A percentile compares a stretch with the other conserved stretches of the same genome.
Evolutionary conservation across 2,888 invertebrate species (phyloP).

Genomic region (Xestia xanthographa): DNA sequence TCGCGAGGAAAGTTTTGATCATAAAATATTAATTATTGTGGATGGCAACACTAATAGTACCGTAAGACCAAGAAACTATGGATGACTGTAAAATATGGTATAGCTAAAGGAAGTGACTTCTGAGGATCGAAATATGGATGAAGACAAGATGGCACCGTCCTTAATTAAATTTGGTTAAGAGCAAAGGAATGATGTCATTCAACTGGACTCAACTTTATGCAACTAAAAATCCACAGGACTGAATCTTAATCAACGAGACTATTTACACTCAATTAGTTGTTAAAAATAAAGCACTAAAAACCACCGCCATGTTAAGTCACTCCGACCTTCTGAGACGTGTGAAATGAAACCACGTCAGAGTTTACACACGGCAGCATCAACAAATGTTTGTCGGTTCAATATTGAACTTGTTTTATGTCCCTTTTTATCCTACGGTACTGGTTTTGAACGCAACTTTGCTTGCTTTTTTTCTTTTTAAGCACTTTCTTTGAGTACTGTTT

Average conservation of each 20-base stretch:
- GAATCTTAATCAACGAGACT: neutral
- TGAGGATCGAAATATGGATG: neutral
- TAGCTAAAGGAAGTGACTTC: neutral
- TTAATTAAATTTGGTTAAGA: neutral
- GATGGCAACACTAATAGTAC: neutral
- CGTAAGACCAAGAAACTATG: neutral
- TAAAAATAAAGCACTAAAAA: constrained; percentile 5
- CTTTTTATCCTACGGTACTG: neutral
- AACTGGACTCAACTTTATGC: neutral
- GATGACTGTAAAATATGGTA: neutral
- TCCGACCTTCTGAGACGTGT: constrained; percentile 24
- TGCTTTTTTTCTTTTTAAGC: neutral
- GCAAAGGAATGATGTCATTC: neutral
- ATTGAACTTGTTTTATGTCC: constrained; percentile 35
- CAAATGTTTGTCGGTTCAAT: constrained; percentile 48
- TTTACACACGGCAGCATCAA: constrained; percentile 28
- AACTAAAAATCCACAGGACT: neutral
- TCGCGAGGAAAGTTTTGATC: neutral
- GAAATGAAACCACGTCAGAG: constrained; percentile 7
- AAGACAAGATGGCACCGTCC: neutral
- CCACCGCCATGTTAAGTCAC: constrained; percentile 4
- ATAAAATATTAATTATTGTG: neutral
- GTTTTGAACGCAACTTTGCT: constrained; percentile 4
- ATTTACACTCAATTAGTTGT: neutral
- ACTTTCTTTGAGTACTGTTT: neutral